Evolutionary conservation across 2,113 vertebrate genomes (phyloP), one percentile per base, ranked within the genome.

Genomic region (Acanthochromis polyacanthus): DNA sequence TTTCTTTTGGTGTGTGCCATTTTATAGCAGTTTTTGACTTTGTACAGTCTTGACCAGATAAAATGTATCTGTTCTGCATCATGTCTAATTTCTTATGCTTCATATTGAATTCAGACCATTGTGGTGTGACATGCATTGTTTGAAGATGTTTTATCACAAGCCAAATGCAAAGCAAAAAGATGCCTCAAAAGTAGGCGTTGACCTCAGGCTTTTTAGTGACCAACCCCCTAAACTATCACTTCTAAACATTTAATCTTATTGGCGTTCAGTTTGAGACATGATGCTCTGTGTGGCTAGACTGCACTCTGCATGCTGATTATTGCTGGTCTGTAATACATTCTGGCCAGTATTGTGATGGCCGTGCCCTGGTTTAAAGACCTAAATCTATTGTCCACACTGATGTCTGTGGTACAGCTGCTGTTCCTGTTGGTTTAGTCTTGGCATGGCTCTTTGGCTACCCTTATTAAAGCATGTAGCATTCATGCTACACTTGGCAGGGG

Each of bases 401-500:
- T 79, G 77, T 82, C 78, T 75, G 84, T 23, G 45, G 23, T 40
- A 61, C 75, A 81, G 84, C 91, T 93, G 89, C 88, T 88, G 84
- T 74, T 90, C 62, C 68, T 50, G 65, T 83, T 84, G 80, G 82
- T 81, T 91, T 82, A 84, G 86, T 80, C 66, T 76, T 76, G 75
- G 80, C 85, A 82, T 70, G 78, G 77, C 62, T 86, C 78, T 88
- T 89, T 85, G 76, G 86, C 87, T 77, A 84, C 85, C 88, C 87
- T 80, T 87, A 84, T 89, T 87, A 91, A 91, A 90, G 85, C 86
- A 88, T 89, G 81, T 83, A 81, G 76, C 83, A 36, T 66, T 80
- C 70, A 85, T 74, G 84, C 70, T 77, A 82, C 82, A 79, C 64
- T 86, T 85, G 81, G 82, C 85, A 61, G 84, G 50, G 77, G 69